Base-by-base conservation (phyloP, 2,797 vertebrate species). In the Hoplostethus atlanticus region DNA sequence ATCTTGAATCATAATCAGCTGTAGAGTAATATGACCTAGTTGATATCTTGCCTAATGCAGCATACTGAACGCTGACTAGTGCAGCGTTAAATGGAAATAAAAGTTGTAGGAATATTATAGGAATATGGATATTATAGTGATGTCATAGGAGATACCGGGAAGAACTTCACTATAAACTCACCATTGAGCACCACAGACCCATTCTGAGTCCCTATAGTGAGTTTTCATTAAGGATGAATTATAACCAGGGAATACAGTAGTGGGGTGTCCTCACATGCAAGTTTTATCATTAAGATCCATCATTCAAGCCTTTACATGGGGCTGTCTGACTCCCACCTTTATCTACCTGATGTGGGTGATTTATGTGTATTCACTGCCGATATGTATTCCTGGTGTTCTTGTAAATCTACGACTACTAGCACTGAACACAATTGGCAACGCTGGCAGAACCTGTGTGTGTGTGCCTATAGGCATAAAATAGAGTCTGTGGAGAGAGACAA, bases 401-500 rank as follows among this genome's bases (percentile, higher is more conserved):
- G 21, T 28, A 25, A 53, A 53, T 28, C 4, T 30, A 9, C 10
- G 10, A 25, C 17, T 21, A 13, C 52, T 54, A 6, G 6, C 51
- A 5, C 15, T 30, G 30, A 61, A n/a, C 31, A 42, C 47, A 60
- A 10, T 7, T 3, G 7, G 25, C n/a, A n/a, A 67, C 56, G 76
- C 61, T 52, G 72, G 73, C 56, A 58, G 40, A 10, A 51, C 15
- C 47, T 61, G 30, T 70, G 5, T 17, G 7, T 46, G 31, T 62
- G 47, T 56, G 10, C 40, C 38, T 68, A 36, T 56, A 54, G 16
- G 40, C 21, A 28, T 40, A 54, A 56, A 7, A 31, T 53, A 40
- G 36, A 51, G 6, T 16, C 21, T 46, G 40, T 54, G 28, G 25
- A 36, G 58, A 63, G 68, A 75, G 58, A 67, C 68, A 61, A 80